These are phyloP conservation scores for Falco columbarius DNA, from an alignment of 2,797 vertebrate genomes.

Conservation along the genomic window DNA sequence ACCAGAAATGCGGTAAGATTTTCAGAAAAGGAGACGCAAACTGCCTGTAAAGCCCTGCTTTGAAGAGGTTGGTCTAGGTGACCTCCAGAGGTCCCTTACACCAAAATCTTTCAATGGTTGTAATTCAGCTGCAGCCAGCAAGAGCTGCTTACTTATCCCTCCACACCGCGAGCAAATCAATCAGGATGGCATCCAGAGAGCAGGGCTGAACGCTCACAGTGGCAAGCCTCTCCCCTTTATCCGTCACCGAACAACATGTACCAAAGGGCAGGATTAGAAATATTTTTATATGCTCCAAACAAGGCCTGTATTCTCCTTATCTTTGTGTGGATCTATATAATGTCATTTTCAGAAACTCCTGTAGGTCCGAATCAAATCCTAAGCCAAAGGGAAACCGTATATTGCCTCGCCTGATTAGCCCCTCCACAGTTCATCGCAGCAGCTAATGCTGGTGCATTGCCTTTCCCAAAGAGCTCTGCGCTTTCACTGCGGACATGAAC, in stretches of 20 bases:
- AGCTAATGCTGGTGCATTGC: background rate
- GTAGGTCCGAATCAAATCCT: background rate
- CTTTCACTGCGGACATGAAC: background rate
- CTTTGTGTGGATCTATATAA: background rate
- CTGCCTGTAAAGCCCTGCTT: background rate
- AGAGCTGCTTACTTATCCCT: background rate
- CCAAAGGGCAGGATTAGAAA: background rate
- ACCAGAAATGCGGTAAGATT: background rate
- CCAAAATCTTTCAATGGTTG: background rate
- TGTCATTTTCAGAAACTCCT: background rate
- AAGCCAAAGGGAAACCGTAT: background rate
- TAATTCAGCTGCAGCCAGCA: constrained; percentile 39
- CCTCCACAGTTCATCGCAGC: constrained; percentile 18
- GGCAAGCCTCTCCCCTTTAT: background rate
- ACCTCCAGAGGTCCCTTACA: constrained; percentile 16
- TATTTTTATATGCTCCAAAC: background rate
- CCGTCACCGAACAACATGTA: background rate
- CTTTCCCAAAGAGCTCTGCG: background rate
- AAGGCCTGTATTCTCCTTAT: background rate
- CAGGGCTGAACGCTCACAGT: background rate
- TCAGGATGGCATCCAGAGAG: constrained; percentile 7
- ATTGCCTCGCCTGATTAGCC: background rate
- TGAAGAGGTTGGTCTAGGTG: background rate
- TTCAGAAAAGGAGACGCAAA: background rate
- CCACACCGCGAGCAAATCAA: background rate